Conservation (phyloP, 2,888 invertebrate species). For the Strigamia crassipes region DNA sequence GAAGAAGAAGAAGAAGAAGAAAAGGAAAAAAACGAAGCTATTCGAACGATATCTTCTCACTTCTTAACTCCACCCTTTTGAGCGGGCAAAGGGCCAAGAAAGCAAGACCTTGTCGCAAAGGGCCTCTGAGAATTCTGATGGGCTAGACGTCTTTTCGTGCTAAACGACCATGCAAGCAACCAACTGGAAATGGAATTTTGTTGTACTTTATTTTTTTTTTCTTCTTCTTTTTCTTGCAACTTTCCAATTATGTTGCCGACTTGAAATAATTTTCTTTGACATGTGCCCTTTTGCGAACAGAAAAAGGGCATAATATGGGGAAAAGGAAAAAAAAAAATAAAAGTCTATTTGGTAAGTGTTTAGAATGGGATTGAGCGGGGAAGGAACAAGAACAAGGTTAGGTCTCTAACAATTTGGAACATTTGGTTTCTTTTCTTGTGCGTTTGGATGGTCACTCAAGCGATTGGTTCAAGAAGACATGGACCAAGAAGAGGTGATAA, state of each 20-base stretch:
- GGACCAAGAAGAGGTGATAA: constrained; percentile 24
- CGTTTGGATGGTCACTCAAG: constrained; percentile 30
- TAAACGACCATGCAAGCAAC: constrained; percentile 27
- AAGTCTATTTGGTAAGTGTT: not conserved
- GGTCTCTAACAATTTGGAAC: not conserved
- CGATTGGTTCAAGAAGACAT: constrained; percentile 13
- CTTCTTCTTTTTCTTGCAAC: not conserved
- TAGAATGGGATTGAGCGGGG: not conserved
- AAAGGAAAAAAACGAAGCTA: not conserved
- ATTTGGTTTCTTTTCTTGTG: not conserved
- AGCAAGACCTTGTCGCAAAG: constrained; percentile 31
- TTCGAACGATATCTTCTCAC: not conserved
- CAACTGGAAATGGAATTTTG: constrained; percentile 34
- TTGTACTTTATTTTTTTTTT: constrained; percentile 23
- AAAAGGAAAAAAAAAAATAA: not conserved
- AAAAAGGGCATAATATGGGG: not conserved
- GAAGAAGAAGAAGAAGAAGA: not conserved
- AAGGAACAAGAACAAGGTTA: not conserved
- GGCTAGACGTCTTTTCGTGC: constrained; percentile 17
- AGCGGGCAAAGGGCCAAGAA: constrained; percentile 25
- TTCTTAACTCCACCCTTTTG: constrained; percentile 11
- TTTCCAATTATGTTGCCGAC: constrained; percentile 2
- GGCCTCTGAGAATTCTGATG: constrained; percentile 24
- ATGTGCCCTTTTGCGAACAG: not conserved
- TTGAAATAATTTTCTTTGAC: constrained; percentile 24